Conservation (phyloP, 2,113 vertebrate genomes). For the Malaclemys terrapin region DNA sequence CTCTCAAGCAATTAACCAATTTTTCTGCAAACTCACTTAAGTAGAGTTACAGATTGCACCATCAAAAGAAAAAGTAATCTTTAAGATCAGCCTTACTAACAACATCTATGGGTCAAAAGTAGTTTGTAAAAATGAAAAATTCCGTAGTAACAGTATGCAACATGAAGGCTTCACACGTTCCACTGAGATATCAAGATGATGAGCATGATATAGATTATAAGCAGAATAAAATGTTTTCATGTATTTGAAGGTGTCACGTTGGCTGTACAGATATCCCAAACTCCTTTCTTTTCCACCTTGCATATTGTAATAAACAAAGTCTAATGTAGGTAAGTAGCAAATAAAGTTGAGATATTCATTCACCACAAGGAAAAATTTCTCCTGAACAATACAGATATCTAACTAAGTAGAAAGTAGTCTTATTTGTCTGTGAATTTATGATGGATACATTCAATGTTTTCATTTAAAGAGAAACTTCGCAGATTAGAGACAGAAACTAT, state of each 20-base stretch:
- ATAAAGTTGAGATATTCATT: background rate
- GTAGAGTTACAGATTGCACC: background rate
- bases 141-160: background rate
- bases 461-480: background rate
- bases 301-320: background rate
- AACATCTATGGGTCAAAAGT: background rate
- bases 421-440: background rate
- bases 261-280: background rate
- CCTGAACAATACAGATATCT: background rate
- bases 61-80: conserved; percentile 17
- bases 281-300: background rate
- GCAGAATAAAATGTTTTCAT: background rate
- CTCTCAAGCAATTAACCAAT: conserved; percentile 4
- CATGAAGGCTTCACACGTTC: background rate
- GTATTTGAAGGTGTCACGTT: background rate
- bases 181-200: background rate
- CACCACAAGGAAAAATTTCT: background rate
- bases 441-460: background rate
- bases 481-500: background rate
- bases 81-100: background rate
- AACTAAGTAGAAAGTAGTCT: background rate
- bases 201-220: background rate
- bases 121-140: background rate
- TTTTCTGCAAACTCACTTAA: conserved; percentile 22
- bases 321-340: background rate